Evolutionary conservation across 2,113 vertebrate species (phyloP).

Genomic region (Ranitomeya variabilis): DNA sequence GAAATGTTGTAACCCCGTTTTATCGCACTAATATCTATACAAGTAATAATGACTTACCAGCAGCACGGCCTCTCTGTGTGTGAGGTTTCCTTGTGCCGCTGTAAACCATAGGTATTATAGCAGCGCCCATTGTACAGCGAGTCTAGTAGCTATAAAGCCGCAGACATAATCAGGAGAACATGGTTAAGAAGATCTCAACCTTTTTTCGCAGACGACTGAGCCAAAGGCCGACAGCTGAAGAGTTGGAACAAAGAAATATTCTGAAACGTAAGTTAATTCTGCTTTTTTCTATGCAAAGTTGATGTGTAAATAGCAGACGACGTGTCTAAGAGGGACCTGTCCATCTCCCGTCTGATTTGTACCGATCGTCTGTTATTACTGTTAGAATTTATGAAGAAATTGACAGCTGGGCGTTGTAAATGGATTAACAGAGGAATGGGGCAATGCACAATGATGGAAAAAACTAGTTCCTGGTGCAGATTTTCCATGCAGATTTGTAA

Average conservation of each 20-base stretch:
- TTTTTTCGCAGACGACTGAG: conserved; percentile 90
- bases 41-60: neutral
- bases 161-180: conserved; percentile 62
- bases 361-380: too few species aligned
- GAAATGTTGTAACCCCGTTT: conserved; percentile 69
- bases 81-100: neutral
- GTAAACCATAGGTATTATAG: neutral
- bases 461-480: too few species aligned
- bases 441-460: too few species aligned
- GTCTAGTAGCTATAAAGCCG: neutral
- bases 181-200: conserved; percentile 79
- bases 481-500: too few species aligned
- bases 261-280: conserved; percentile 89
- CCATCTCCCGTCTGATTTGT: too few species aligned
- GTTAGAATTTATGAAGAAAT: too few species aligned
- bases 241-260: conserved; percentile 97
- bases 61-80: neutral
- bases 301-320: too few species aligned
- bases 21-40: neutral
- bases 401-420: too few species aligned
- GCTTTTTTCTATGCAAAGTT: neutral
- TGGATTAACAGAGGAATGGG: too few species aligned
- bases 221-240: conserved; percentile 95
- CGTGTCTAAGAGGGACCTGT: too few species aligned
- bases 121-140: neutral